phyloP scores from a whole-genome alignment of 2,113 vertebrate genomes.

The Muntiacus reevesi region DNA sequence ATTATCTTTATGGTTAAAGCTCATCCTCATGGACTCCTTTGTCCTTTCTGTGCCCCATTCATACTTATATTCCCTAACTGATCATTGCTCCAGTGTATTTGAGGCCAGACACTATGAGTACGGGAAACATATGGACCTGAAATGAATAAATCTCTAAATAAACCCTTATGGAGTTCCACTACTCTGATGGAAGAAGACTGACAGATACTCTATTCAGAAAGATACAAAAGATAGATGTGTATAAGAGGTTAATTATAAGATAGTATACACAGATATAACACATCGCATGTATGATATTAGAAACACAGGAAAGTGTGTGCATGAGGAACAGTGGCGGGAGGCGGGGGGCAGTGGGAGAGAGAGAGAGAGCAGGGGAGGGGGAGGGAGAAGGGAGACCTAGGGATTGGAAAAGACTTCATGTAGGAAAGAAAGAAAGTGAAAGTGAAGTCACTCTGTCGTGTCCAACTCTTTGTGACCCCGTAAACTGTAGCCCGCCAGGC shows the following conservation, averaged over 20 bases:
- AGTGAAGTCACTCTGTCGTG: too few species aligned
- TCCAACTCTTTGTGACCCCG: too few species aligned
- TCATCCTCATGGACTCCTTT: not conserved
- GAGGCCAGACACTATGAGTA: not conserved
- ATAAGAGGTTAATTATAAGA: not conserved
- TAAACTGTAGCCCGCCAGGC: too few species aligned
- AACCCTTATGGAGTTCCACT: not conserved
- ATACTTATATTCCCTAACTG: not conserved
- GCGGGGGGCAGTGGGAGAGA: not conserved
- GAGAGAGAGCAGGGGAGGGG: fast-evolving
- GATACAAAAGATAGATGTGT: not conserved
- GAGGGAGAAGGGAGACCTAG: not conserved
- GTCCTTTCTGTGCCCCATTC: not conserved
- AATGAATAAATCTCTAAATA: slow-evolving; percentile 12
- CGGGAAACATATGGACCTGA: not conserved
- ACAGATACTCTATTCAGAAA: not conserved
- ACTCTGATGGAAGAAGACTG: not conserved
- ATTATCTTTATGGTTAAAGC: not conserved
- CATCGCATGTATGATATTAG: not conserved
- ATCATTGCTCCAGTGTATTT: not conserved
- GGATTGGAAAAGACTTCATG: not conserved
- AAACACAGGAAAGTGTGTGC: not conserved
- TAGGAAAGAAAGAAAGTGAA: too few species aligned
- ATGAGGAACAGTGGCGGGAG: fast-evolving
- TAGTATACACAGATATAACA: not conserved